phyloP scores from a whole-genome alignment of 2,797 vertebrate genomes.

The Phyllotis vaccarum region DNA sequence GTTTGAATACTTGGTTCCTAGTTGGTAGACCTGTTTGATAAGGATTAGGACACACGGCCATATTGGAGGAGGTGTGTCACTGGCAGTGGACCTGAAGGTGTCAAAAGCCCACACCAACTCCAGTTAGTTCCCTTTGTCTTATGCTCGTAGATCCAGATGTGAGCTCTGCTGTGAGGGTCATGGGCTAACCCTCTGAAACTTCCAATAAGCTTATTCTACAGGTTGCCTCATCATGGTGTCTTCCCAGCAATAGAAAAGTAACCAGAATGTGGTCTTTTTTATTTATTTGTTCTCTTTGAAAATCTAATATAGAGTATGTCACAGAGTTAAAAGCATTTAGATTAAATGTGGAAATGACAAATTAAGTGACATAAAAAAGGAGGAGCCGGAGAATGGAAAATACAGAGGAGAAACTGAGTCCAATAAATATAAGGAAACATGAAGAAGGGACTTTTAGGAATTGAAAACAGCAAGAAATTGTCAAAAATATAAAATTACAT shows the following conservation, averaged over 20 bases:
- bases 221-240: not conserved
- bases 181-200: not conserved
- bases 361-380: not conserved
- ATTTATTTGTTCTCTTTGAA: not conserved
- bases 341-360: not conserved
- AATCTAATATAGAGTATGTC: not conserved
- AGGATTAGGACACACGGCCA: not conserved
- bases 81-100: not conserved
- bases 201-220: not conserved
- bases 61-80: not conserved
- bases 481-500: not conserved
- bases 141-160: not conserved
- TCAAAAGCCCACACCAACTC: not conserved
- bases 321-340: not conserved
- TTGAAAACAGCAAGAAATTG: not conserved
- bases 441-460: not conserved
- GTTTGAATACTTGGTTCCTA: not conserved
- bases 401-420: not conserved
- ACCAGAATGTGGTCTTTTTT: not conserved
- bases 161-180: not conserved
- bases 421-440: not conserved
- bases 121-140: not conserved
- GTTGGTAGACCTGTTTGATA: not conserved
- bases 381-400: not conserved
- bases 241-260: not conserved